Conservation (phyloP, 1,140 invertebrate species). For the Drosophila eugracilis region DNA sequence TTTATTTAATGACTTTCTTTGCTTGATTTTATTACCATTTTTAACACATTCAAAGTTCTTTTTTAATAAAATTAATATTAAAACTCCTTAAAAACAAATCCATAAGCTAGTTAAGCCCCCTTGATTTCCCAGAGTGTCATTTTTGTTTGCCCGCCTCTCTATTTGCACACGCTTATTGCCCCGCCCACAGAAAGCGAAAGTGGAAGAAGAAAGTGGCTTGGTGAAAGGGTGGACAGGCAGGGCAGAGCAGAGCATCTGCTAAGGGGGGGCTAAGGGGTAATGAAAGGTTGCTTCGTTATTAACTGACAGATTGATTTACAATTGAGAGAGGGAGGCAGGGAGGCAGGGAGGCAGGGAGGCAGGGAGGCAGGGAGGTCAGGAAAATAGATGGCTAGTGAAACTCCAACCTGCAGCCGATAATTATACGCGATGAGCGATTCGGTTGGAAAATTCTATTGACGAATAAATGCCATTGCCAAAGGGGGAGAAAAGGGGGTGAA, state of each 20-base stretch:
- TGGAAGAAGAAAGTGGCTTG: not conserved
- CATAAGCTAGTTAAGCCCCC: too few relatives aligned
- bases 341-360: not conserved
- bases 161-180: conserved; percentile 34
- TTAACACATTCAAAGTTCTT: not conserved
- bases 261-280: conserved; percentile 18
- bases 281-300: conserved; percentile 49
- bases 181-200: conserved; percentile 14
- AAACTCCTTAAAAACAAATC: not conserved
- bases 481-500: not conserved
- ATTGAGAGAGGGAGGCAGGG: not conserved
- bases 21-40: too few relatives aligned
- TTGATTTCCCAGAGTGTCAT: conserved; percentile 3
- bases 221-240: not conserved
- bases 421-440: conserved; percentile 35
- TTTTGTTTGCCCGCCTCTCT: conserved; percentile 18
- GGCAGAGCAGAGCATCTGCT: too few relatives aligned
- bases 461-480: not conserved
- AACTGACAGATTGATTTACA: conserved; percentile 60
- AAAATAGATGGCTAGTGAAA: conserved; percentile 1
- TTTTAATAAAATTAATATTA: not conserved
- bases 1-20: too few relatives aligned
- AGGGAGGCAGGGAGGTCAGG: not conserved
- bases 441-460: conserved; percentile 1
- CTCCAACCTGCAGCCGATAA: conserved; percentile 9